Percentiles rank a stretch among this genome's conserved stretches.
Evolutionary conservation across 1,140 invertebrate species (phyloP).

Genomic region (Cryptotermes secundus): DNA sequence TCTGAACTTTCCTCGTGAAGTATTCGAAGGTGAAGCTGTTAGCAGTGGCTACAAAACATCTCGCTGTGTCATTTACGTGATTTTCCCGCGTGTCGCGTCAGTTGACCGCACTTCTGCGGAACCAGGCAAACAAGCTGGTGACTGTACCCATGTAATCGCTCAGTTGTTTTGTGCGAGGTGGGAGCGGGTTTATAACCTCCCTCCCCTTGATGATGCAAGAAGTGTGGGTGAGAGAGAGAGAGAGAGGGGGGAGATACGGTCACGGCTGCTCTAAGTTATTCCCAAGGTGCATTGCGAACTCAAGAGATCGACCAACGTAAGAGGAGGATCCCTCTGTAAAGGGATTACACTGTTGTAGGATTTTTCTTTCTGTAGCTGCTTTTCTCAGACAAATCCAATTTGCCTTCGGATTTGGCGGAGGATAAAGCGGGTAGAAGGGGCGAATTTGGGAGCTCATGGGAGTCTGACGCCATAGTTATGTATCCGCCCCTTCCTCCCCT

Average conservation of each 20-base stretch:
- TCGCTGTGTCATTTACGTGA: no score
- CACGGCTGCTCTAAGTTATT: background rate
- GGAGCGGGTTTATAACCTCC: background rate
- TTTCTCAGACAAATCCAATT: constrained; percentile 19
- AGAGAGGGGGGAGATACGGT: background rate
- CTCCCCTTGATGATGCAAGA: background rate
- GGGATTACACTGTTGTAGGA: constrained; percentile 11
- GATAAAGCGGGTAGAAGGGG: background rate
- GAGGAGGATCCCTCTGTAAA: background rate
- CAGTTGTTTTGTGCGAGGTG: background rate
- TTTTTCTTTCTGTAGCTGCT: constrained; percentile 8
- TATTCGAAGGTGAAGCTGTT: no score
- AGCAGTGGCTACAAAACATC: no score
- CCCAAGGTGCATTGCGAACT: constrained; percentile 17
- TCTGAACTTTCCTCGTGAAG: no score
- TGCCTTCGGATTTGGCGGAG: constrained; percentile 10
- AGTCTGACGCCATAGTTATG: background rate
- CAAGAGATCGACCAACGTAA: background rate
- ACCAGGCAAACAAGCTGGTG: background rate
- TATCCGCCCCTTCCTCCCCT: background rate
- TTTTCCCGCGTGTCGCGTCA: background rate
- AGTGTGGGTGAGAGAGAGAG: background rate
- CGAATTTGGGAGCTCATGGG: background rate
- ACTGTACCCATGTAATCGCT: background rate
- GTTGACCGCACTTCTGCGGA: background rate